Conservation (phyloP, 2,888 invertebrate genomes). For the Epistrophella euchroma region DNA sequence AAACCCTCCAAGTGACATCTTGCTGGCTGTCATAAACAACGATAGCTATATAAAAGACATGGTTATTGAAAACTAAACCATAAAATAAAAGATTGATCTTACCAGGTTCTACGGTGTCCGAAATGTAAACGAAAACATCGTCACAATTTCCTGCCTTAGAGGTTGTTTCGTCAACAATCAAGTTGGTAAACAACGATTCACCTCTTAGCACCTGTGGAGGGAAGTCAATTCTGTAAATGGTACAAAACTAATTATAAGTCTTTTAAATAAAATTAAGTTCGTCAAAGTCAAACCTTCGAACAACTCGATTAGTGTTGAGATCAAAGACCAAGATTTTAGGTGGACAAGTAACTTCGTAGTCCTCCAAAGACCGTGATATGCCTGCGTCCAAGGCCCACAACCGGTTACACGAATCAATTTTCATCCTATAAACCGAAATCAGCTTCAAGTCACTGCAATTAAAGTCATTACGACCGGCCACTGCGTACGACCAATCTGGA, state of each 20-base stretch:
- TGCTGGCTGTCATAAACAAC: conserved; percentile 87
- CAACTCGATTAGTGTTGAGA: conserved; percentile 88
- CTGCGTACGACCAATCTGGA: conserved; percentile 91
- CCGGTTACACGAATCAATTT: conserved; percentile 91
- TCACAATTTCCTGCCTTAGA: conserved; percentile 88
- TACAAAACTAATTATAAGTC: not conserved
- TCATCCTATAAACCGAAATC: conserved; percentile 91
- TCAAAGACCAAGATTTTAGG: conserved; percentile 93
- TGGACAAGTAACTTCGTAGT: conserved; percentile 88
- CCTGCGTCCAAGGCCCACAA: conserved; percentile 93
- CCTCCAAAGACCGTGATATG: conserved; percentile 86
- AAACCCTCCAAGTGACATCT: conserved; percentile 91
- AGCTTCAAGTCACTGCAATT: conserved; percentile 91
- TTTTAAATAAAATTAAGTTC: not conserved
- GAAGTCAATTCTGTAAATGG: conserved; percentile 87
- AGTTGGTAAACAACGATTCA: conserved; percentile 90
- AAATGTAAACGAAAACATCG: conserved; percentile 91
- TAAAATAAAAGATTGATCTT: conserved; percentile 33
- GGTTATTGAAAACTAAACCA: not conserved
- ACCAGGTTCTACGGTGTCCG: conserved; percentile 93
- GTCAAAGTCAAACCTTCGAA: conserved; percentile 82
- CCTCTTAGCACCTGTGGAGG: conserved; percentile 90
- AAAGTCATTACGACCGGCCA: conserved; percentile 87
- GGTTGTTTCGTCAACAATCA: conserved; percentile 90
- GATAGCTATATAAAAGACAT: conserved; percentile 79